Evolutionary conservation across 2,888 invertebrate species (phyloP).

Genomic region (Lithophane socia): DNA sequence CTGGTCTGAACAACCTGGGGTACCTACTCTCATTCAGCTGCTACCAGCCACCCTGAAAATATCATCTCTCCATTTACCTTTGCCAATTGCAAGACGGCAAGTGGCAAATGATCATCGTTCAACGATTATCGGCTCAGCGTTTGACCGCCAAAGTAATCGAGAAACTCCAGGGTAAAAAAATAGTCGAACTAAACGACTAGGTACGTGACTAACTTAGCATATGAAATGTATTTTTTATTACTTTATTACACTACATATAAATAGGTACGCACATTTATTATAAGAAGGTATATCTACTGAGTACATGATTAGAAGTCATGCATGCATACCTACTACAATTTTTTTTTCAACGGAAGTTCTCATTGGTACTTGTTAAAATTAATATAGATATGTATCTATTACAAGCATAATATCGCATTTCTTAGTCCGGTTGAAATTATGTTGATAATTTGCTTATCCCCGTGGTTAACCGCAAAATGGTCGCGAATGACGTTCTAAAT

Average conservation of each 20-base stretch:
- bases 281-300: not conserved
- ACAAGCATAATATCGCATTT: constrained; percentile 40
- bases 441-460: constrained; percentile 15
- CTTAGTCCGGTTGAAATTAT: constrained; percentile 20
- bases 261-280: constrained; percentile 2
- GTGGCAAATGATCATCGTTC: too few species aligned
- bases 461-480: constrained; percentile 32
- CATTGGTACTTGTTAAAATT: constrained; percentile 34
- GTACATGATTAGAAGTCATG: constrained; percentile 46
- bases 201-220: constrained; percentile 64
- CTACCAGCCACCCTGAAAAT: not conserved
- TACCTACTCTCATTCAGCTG: not conserved
- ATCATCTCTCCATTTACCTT: not conserved
- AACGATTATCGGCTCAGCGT: not conserved
- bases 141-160: not conserved
- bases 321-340: not conserved
- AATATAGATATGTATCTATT: constrained; percentile 28
- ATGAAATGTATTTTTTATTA: constrained; percentile 55
- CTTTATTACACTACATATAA: not conserved
- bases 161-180: constrained; percentile 1
- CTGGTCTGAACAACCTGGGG: not conserved
- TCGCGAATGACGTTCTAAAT: constrained; percentile 22
- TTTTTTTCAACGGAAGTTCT: constrained; percentile 51
- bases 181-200: constrained; percentile 25
- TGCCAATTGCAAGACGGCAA: not conserved